Conservation (phyloP, 2,113 vertebrate genomes). For the Actenoides lindsayi region DNA sequence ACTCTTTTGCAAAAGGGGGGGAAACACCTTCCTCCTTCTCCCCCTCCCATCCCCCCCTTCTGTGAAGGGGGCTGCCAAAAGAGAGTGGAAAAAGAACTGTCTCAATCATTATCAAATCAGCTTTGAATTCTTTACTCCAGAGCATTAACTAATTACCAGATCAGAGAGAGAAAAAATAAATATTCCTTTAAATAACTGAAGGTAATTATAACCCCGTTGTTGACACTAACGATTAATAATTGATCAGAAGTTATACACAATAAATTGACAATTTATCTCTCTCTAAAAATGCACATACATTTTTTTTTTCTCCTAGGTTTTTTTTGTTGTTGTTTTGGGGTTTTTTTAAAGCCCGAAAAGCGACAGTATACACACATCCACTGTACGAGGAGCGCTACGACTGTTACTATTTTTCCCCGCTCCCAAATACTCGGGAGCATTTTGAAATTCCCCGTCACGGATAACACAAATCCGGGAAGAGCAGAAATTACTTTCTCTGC, state of each 20-base stretch:
- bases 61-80: neutral
- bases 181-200: constrained; percentile 77
- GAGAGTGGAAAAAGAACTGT: neutral
- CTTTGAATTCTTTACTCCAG: constrained; percentile 67
- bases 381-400: neutral
- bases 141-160: constrained; percentile 76
- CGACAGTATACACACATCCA: neutral
- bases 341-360: neutral
- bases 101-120: constrained; percentile 55
- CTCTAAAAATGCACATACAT: constrained; percentile 31
- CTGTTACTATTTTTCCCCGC: no score
- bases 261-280: constrained; percentile 79
- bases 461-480: neutral
- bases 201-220: constrained; percentile 81
- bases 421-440: neutral
- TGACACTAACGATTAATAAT: constrained; percentile 85
- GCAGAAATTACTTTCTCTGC: neutral
- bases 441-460: neutral
- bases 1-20: neutral
- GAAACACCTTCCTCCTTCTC: neutral
- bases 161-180: constrained; percentile 76
- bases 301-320: neutral
- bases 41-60: neutral
- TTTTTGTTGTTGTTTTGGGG: neutral
- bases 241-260: constrained; percentile 79